Base-by-base conservation (phyloP, 2,888 invertebrate genomes). In the Desoria tigrina region DNA sequence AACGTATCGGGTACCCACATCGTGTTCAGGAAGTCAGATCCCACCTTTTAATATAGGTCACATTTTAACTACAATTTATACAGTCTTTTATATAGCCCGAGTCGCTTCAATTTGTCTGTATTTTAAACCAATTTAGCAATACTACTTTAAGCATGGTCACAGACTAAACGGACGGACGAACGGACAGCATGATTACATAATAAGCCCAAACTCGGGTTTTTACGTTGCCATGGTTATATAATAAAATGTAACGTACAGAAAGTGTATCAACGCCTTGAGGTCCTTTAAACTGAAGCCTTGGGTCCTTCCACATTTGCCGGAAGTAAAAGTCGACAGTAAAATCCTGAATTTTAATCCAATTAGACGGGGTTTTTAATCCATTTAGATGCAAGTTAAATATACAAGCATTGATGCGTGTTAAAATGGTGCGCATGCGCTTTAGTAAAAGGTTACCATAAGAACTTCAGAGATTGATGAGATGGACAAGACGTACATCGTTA, bases 1-100 rank as follows among this genome's bases (percentile, higher is more conserved):
- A 99, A 99, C 75, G 98, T 99, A 83, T 99, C 98, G 77, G 98
- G 98, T 78, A 98, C 97, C 99, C 99, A 99, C 82, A 99, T 96
- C 18, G 66, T 57, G 32, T 68, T 60, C 27, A 72, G 63, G 59
- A 74, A 74, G 45, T 74, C 70, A 1, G 66, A 68, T 23, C 68
- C 60, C 27, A 74, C 94, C 45, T 45, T 6, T 45, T 45, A 4
- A 32, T 32, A 32, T 32, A 32, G 11, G 11, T 32, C 11, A 32
- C n/a, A n/a, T n/a, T n/a, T n/a, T n/a, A n/a, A n/a, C n/a, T n/a
- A n/a, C n/a, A n/a, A n/a, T n/a, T n/a, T n/a, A n/a, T n/a, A n/a
- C n/a, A n/a, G n/a, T n/a, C n/a, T n/a, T n/a, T n/a, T n/a, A n/a
- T n/a, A n/a, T n/a, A n/a, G n/a, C n/a, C n/a, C n/a, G n/a, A n/a